phyloP scores from a whole-genome alignment of 2,797 vertebrate genomes.

The Poliocrania exsul region DNA sequence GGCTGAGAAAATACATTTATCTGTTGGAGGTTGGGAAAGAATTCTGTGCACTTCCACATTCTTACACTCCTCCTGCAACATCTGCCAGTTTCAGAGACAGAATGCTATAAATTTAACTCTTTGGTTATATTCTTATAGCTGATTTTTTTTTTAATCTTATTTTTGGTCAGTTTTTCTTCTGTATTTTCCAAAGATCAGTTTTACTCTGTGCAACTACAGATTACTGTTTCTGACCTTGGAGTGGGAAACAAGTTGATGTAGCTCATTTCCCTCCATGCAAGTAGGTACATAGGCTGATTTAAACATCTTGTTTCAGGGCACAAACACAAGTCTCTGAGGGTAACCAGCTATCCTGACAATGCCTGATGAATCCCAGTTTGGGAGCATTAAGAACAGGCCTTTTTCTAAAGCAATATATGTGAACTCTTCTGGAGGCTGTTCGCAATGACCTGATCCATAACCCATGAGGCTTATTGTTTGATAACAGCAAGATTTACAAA shows the following conservation, averaged over 20 bases:
- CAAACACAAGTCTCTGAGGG: neutral
- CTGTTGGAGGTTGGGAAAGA: neutral
- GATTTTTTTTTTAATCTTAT: fast-evolving
- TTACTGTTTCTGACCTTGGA: neutral
- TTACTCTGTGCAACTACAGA: neutral
- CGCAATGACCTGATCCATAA: conserved; percentile 15
- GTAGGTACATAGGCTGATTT: neutral
- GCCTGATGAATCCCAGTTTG: neutral
- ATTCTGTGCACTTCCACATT: neutral
- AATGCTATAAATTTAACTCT: neutral
- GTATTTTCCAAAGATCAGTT: neutral
- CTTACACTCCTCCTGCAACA: neutral
- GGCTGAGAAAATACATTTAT: neutral
- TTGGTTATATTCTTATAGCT: neutral
- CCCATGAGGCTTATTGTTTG: neutral
- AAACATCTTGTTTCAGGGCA: neutral
- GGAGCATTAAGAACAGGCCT: neutral
- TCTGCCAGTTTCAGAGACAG: neutral
- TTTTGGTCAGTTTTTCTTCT: neutral
- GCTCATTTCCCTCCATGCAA: neutral
- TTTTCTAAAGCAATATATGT: conserved; percentile 11
- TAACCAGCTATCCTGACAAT: neutral
- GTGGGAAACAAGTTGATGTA: neutral
- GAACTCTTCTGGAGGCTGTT: conserved; percentile 1
- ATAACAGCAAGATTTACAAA: neutral